A percentile compares a stretch with the other conserved stretches of the same genome.
Conservation (phyloP, 2,113 vertebrate genomes). For the Proteles cristata region DNA sequence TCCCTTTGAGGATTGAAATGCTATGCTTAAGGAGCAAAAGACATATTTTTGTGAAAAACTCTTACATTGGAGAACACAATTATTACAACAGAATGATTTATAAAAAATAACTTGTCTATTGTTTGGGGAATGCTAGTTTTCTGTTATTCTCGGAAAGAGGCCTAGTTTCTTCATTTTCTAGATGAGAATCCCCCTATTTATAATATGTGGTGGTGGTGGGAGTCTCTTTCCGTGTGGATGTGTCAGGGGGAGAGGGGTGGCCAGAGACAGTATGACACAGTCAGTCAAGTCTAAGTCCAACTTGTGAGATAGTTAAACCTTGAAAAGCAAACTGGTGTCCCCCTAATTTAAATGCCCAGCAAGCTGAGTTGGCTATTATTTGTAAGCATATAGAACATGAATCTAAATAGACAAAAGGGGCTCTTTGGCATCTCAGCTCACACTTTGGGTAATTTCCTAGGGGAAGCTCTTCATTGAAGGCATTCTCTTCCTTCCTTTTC, state of each 20-base stretch:
- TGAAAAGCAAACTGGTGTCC: neutral
- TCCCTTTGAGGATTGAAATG: neutral
- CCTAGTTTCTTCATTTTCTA: neutral
- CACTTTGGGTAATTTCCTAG: neutral
- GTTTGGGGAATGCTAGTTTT: slow-evolving; percentile 24
- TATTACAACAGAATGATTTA: neutral
- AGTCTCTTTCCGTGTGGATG: neutral
- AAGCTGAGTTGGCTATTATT: neutral
- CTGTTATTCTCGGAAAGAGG: neutral
- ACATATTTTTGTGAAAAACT: neutral
- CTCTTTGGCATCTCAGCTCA: neutral
- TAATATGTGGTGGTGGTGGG: neutral
- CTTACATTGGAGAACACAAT: neutral
- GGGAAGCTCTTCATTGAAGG: neutral
- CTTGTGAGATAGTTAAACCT: neutral
- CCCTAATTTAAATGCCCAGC: neutral
- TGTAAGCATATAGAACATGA: neutral
- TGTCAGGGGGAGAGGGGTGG: neutral
- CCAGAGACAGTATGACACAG: neutral
- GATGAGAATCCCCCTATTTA: neutral
- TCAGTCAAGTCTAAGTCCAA: neutral
- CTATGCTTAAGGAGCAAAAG: neutral
- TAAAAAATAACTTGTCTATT: neutral
- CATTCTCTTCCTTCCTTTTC: neutral
- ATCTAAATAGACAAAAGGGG: neutral